Percentiles rank a stretch among this genome's conserved stretches.
Conservation (phyloP, 2,797 vertebrate species). For the Dendrocincla tyrannina region DNA sequence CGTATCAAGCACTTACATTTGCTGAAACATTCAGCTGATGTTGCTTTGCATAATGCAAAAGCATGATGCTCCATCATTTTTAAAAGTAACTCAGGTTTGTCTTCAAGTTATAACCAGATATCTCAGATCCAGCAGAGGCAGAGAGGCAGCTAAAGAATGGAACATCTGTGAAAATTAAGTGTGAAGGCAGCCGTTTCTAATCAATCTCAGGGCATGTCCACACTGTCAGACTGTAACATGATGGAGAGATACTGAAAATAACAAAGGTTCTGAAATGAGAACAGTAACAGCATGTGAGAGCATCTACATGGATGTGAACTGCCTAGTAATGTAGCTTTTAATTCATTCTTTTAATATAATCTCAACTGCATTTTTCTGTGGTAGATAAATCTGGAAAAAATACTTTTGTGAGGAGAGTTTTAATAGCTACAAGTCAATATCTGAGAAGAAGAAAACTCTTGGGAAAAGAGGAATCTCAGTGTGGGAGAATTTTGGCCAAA, state of each 20-base stretch:
- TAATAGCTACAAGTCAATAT: background rate
- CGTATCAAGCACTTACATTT: fast-evolving
- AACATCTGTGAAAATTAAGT: conserved; percentile 33
- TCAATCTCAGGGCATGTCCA: background rate
- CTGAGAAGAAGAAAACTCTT: background rate
- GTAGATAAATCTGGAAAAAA: conserved; percentile 2
- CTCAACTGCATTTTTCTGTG: background rate
- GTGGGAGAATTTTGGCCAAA: background rate
- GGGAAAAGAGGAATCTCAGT: background rate
- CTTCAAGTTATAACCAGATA: background rate
- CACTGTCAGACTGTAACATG: background rate
- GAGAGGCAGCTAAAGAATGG: background rate
- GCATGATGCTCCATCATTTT: background rate
- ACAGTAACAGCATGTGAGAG: background rate
- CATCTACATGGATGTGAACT: background rate
- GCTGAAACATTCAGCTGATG: background rate
- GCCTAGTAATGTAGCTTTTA: background rate
- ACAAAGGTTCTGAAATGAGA: background rate
- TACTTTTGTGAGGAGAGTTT: background rate
- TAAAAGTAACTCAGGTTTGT: background rate
- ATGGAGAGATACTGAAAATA: conserved; percentile 15
- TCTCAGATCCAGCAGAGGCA: background rate
- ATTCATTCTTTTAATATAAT: conserved; percentile 8
- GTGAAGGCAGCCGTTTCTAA: background rate
- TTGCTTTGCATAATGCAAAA: background rate